These are phyloP conservation scores for Euglossa dilemma DNA, from an alignment of 1,140 invertebrate genomes.

Conservation along the genomic window DNA sequence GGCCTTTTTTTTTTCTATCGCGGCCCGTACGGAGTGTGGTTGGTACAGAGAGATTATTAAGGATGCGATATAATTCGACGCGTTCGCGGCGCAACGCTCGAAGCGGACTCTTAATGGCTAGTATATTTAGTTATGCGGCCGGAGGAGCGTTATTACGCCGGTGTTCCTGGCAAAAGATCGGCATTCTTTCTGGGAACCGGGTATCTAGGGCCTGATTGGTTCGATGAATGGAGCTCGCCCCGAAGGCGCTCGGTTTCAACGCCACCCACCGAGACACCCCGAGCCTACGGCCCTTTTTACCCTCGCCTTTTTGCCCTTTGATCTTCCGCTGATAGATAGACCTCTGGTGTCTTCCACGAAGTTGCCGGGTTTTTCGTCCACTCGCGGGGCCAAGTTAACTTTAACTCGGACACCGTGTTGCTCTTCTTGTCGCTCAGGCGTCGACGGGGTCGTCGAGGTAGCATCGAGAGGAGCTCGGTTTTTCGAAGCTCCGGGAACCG, in stretches of 20 bases:
- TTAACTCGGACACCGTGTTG: not conserved
- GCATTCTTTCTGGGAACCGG: not conserved
- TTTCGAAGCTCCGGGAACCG: too few species aligned
- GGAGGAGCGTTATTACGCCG: not conserved
- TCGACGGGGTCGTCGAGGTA: too few species aligned
- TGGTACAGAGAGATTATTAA: not conserved
- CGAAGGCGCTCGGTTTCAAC: not conserved
- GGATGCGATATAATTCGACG: not conserved
- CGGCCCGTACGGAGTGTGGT: not conserved
- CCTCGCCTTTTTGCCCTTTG: not conserved
- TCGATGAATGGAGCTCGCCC: not conserved
- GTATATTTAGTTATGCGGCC: not conserved
- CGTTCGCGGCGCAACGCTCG: not conserved
- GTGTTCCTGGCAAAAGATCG: not conserved
- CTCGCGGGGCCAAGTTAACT: not conserved
- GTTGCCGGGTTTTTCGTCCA: not conserved
- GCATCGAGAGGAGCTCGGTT: too few species aligned
- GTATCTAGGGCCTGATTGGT: constrained; percentile 10
- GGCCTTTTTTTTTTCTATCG: not conserved
- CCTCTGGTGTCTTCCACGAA: not conserved
- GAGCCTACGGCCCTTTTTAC: not conserved
- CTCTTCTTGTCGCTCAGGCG: too few species aligned
- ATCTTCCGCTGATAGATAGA: constrained; percentile 14
- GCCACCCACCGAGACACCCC: not conserved
- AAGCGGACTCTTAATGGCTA: not conserved